Conservation (phyloP, 1,140 invertebrate genomes). For the Nylanderia fulva region DNA sequence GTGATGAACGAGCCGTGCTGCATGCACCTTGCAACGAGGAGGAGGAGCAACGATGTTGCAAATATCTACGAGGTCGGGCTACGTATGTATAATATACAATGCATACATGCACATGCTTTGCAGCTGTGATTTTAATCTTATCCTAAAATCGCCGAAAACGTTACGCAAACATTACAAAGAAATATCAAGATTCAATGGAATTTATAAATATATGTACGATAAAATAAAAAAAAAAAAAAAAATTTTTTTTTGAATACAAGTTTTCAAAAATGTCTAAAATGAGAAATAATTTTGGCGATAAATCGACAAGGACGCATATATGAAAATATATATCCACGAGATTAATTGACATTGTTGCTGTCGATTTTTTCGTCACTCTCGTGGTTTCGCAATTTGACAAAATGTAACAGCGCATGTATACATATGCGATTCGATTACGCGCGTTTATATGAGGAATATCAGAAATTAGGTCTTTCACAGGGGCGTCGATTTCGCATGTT, state of each 20-base stretch:
- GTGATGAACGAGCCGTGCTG: slow-evolving; percentile 76
- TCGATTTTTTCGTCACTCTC: background rate
- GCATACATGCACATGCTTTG: too few species aligned
- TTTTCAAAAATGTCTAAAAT: background rate
- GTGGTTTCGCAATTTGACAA: background rate
- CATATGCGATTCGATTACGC: slow-evolving; percentile 20
- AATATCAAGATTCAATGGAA: background rate
- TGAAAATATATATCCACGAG: slow-evolving; percentile 1
- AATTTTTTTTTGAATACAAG: background rate
- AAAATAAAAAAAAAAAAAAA: background rate
- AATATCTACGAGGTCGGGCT: slow-evolving; percentile 40
- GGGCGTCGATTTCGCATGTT: slow-evolving; percentile 28
- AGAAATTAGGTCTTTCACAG: slow-evolving; percentile 35
- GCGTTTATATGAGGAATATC: slow-evolving; percentile 33
- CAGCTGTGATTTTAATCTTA: too few species aligned
- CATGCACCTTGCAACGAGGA: slow-evolving; percentile 49
- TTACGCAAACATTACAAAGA: background rate
- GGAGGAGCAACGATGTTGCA: slow-evolving; percentile 47
- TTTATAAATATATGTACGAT: background rate
- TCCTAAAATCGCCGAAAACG: background rate
- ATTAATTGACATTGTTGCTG: too few species aligned
- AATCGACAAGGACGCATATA: background rate
- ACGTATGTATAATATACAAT: background rate
- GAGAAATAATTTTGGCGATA: background rate
- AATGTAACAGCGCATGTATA: background rate